Evolutionary conservation across 30 jellyfish, hydroid and myxozoan genomes (phyloP), one percentile per base, ranked within the genome.

Genomic region (Euphysa ruthae): DNA sequence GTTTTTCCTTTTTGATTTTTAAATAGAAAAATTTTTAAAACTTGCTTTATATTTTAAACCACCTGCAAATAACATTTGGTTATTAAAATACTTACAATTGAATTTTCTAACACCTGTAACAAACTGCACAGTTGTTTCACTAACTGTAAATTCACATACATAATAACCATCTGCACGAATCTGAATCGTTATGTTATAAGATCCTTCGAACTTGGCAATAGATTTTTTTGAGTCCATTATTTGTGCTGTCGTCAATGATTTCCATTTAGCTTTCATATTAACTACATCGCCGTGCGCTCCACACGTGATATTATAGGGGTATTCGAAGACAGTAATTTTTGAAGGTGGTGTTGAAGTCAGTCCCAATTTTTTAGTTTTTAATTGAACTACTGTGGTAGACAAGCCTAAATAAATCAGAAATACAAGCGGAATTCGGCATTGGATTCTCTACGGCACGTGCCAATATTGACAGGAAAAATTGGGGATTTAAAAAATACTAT

Each of bases 361-460:
- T 63, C 26, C n/a, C 15, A 63, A 43, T 8, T 61, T 61, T 8
- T 49, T 31, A 2, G 77, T 24, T 63, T 63, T 63, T 4, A 63
- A 42, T 34, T 63, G 77, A 1, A 63, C 24, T 43, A 42, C 23
- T 21, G 1, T 7, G 13, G 46, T 24, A 21, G 42, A 61, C 33
- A 26, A 10, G 6, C 77, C 77, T 63, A 6, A 32, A 42, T n/a
- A n/a, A n/a, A n/a, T n/a, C n/a, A n/a, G n/a, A n/a, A n/a, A n/a
- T n/a, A n/a, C n/a, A n/a, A n/a, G n/a, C n/a, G n/a, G n/a, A n/a
- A n/a, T n/a, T n/a, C n/a, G n/a, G n/a, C n/a, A n/a, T n/a, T n/a
- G n/a, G n/a, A n/a, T n/a, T n/a, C n/a, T n/a, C n/a, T n/a, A n/a
- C n/a, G n/a, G n/a, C n/a, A n/a, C n/a, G n/a, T n/a, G n/a, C n/a